These are phyloP conservation scores for Montipora capricornis DNA, from an alignment of 64 coral and sea anemone genomes.

Conservation along the genomic window DNA sequence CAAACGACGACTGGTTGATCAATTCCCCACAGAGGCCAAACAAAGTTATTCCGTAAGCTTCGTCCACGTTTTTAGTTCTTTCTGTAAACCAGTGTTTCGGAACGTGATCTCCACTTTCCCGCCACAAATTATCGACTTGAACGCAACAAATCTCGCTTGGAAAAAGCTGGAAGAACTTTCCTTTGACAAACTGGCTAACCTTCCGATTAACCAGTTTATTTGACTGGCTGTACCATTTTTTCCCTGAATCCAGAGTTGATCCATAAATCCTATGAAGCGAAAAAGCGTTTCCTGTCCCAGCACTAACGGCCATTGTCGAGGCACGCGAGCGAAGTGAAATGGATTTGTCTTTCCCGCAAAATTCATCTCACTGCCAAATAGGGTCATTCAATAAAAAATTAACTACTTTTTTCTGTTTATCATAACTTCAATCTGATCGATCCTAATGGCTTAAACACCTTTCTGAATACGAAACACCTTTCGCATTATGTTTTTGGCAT, in stretches of 20 bases:
- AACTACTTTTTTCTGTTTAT: background rate
- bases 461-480: background rate
- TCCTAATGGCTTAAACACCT: background rate
- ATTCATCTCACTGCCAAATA: no score
- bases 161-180: constrained; percentile 46
- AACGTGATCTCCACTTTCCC: constrained; percentile 54
- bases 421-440: background rate
- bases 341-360: background rate
- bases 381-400: background rate
- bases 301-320: background rate
- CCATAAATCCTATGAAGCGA: background rate
- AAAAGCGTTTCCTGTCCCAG: background rate
- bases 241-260: background rate
- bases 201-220: background rate
- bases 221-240: constrained; percentile 3
- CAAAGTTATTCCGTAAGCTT: no score
- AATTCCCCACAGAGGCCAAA: no score
- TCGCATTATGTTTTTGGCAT: background rate
- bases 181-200: background rate
- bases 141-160: constrained; percentile 13
- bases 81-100: background rate
- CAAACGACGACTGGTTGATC: no score
- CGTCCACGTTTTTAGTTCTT: no score
- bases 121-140: constrained; percentile 36
- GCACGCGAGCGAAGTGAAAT: background rate